Evolutionary conservation across 2,113 vertebrate genomes (phyloP).

Genomic region (Datnioides undecimradiatus): DNA sequence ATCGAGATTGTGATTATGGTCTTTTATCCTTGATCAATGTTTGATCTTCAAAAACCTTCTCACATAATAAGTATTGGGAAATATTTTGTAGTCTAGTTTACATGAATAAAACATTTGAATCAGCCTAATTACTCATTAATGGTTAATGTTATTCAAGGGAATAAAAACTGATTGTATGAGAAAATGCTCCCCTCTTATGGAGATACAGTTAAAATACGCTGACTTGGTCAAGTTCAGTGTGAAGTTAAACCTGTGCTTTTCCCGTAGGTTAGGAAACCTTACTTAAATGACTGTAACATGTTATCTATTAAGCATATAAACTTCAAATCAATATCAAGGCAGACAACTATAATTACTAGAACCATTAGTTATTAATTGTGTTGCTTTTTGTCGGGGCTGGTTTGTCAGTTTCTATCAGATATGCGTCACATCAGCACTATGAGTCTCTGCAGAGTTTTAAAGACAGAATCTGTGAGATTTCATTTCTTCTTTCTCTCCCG

Average conservation of each 20-base stretch:
- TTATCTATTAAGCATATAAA: not conserved
- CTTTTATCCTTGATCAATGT: slow-evolving; percentile 6
- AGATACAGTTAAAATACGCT: not conserved
- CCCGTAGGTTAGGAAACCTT: not conserved
- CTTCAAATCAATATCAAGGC: not conserved
- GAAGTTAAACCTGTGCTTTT: not conserved
- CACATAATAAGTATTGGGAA: not conserved
- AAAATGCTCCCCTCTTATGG: not conserved
- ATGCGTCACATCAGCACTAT: too few relatives aligned
- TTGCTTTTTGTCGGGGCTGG: not conserved
- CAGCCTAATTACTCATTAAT: not conserved
- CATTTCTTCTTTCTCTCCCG: not conserved
- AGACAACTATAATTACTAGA: not conserved
- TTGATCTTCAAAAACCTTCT: not conserved
- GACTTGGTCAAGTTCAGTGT: not conserved
- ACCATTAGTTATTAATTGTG: not conserved
- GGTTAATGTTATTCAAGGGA: not conserved
- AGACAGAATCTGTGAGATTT: not conserved
- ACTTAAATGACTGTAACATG: not conserved
- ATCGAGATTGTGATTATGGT: not conserved
- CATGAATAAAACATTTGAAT: slow-evolving; percentile 16
- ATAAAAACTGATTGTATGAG: not conserved
- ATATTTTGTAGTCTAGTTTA: not conserved
- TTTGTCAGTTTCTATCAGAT: not conserved
- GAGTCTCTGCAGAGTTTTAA: not conserved